Evolutionary conservation across 1,140 invertebrate species (phyloP).

Genomic region (Mya arenaria): DNA sequence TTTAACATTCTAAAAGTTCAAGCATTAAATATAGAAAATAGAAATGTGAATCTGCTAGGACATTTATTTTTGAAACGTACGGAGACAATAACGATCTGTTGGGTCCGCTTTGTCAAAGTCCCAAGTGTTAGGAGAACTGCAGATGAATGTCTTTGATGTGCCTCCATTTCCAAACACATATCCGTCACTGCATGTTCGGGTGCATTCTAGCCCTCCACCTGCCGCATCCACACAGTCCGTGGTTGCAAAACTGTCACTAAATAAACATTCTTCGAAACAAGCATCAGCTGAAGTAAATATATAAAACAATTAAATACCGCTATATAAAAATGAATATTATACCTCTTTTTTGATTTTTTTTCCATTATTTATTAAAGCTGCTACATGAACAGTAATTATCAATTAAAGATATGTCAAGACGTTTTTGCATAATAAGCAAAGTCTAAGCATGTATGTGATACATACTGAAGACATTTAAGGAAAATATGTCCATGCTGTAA

Average conservation of each 20-base stretch:
- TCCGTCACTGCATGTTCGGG: background rate
- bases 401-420: no score
- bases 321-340: no score
- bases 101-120: background rate
- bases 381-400: no score
- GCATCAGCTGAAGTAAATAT: background rate
- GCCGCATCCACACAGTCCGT: background rate
- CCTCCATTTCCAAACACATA: slow-evolving; percentile 21
- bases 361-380: no score
- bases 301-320: no score
- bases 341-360: no score
- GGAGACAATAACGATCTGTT: background rate
- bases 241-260: background rate
- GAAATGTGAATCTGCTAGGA: no score
- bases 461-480: no score
- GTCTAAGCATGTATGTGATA: no score
- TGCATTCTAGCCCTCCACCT: background rate
- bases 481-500: no score
- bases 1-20: background rate
- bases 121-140: background rate
- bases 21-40: no score
- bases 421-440: no score
- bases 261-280: slow-evolving; percentile 25
- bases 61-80: background rate
- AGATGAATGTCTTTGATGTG: slow-evolving; percentile 7